Evolutionary conservation across 64 coral and sea anemone species (phyloP), one percentile per base, ranked within the genome.

Genomic region (Pocillopora verrucosa): DNA sequence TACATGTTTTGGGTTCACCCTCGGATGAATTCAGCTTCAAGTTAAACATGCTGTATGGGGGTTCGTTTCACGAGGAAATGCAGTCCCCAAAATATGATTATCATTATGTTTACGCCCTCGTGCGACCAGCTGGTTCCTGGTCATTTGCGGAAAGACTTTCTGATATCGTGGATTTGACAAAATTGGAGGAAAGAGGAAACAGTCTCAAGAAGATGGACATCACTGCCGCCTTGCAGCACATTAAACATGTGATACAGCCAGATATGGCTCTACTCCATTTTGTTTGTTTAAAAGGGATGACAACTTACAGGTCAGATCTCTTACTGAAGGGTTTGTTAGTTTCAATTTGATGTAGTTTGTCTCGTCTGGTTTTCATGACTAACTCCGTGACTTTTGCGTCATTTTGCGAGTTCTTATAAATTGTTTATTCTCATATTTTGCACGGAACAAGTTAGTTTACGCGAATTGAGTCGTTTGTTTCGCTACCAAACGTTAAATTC

Each of bases 221-320:
- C 61, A 82, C 79, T 9, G 79, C 79, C 56, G 79, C 79, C 56
- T 22, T 82, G 4, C 79, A 82, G 24, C 79, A 83, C 59, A 83
- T 64, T 34, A 83, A 83, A 65, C 34, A 6, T 1, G 80, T 64
- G 15, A 65, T 83, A 16, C 22, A 83, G 26, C 80, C 80, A 16
- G 80, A 83, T 59, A 10, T 72, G 83, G 83, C 83, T 72, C 16
- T 84, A n/a, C 12, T 84, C 13, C 81, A 84, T 84, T 84, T 84
- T 36, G 30, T 36, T 17, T 84, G 81, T 36, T 68, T 22, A 5
- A 65, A 84, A 84, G 81, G 81, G 67, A 72, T 65, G n/a, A 84
- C 81, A 19, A 36, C 61, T 19, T 84, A 84, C 81, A 67, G 81
- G 81, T 84, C 45, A 79, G 77, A 79, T 76, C 5, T 76, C n/a